Conservation (phyloP, 2,888 invertebrate species). For the Orthosia incerta region DNA sequence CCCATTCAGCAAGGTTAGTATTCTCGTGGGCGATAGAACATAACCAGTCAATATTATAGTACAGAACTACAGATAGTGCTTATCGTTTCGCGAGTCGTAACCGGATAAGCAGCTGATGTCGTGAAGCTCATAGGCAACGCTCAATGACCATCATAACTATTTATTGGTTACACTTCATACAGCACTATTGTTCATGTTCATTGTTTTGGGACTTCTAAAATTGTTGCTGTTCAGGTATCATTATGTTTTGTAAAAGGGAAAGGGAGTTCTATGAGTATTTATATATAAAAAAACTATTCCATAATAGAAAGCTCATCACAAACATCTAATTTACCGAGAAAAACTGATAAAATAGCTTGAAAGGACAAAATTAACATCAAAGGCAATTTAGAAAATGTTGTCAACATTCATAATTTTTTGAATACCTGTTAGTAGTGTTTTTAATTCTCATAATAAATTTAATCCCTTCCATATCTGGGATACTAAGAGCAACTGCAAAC, state of each 20-base stretch:
- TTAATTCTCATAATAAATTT: neutral
- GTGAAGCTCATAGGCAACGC: conserved; percentile 44
- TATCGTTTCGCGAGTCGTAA: conserved; percentile 47
- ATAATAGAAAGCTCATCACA: neutral
- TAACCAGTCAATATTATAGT: conserved; percentile 26
- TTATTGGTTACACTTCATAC: conserved; percentile 49
- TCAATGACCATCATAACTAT: conserved; percentile 62
- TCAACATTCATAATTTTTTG: too few species aligned
- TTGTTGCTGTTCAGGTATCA: neutral
- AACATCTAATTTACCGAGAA: neutral
- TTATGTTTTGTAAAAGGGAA: neutral
- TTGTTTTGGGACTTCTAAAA: conserved; percentile 21
- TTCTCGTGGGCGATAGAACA: conserved; percentile 33
- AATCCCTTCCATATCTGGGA: neutral
- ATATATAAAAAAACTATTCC: neutral
- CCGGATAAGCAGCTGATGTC: conserved; percentile 50
- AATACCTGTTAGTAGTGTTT: too few species aligned
- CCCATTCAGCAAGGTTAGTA: conserved; percentile 11
- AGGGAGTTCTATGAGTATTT: too few species aligned
- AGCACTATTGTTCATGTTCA: conserved; percentile 16
- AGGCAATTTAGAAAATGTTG: neutral
- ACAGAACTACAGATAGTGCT: conserved; percentile 45
- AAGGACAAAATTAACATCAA: too few species aligned
- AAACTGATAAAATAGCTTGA: neutral
- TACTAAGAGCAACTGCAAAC: neutral